Conservation (phyloP, 1,140 invertebrate genomes). For the Lordiphosa stackelbergi region DNA sequence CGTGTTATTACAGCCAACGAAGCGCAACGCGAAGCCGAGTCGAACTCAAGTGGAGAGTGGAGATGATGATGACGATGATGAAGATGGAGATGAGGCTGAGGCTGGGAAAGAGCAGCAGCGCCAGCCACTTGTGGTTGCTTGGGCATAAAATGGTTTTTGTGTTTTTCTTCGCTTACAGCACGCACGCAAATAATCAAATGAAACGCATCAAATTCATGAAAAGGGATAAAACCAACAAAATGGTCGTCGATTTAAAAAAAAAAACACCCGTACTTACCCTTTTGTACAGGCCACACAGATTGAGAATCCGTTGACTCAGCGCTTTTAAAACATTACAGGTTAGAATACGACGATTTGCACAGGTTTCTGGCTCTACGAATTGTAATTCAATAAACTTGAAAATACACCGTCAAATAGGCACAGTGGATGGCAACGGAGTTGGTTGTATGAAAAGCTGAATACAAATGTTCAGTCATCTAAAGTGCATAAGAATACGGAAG, state of each 20-base stretch:
- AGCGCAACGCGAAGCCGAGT: slow-evolving; percentile 41
- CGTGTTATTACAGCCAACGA: slow-evolving; percentile 73
- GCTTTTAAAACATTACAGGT: slow-evolving; percentile 2
- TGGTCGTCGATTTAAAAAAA: slow-evolving; percentile 64
- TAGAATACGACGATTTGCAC: slow-evolving; percentile 14
- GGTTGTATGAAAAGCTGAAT: too few species aligned
- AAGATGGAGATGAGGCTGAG: slow-evolving; percentile 8
- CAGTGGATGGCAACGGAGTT: slow-evolving; percentile 21
- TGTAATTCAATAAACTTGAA: slow-evolving; percentile 48
- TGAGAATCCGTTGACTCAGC: slow-evolving; percentile 54
- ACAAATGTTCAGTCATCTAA: too few species aligned
- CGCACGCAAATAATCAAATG: slow-evolving; percentile 72
- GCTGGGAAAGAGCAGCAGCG: slow-evolving; percentile 7
- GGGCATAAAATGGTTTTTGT: slow-evolving; percentile 50
- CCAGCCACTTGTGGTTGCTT: slow-evolving; percentile 62
- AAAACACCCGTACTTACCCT: slow-evolving; percentile 6
- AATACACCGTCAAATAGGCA: slow-evolving; percentile 20
- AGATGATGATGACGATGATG: slow-evolving; percentile 11
- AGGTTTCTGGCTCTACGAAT: slow-evolving; percentile 37
- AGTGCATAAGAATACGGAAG: too few species aligned
- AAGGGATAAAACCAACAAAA: slow-evolving; percentile 62
- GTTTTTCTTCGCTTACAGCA: slow-evolving; percentile 32
- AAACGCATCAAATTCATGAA: slow-evolving; percentile 70
- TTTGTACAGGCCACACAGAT: slow-evolving; percentile 23
- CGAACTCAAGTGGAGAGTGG: slow-evolving; percentile 44